Conservation (phyloP, 2,113 vertebrate genomes). For the Sturnus vulgaris region DNA sequence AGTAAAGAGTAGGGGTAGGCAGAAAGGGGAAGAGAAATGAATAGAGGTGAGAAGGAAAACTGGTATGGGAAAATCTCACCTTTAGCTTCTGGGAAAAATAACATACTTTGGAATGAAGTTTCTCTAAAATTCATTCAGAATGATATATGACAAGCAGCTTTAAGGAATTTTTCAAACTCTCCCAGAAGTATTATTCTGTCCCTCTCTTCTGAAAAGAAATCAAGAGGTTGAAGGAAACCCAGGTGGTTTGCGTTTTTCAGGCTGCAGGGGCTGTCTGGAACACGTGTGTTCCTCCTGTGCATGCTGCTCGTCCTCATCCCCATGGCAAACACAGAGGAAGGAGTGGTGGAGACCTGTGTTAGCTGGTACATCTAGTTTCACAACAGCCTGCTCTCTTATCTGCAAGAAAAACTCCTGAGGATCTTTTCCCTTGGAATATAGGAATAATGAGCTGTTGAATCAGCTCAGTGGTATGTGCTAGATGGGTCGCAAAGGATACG, state of each 20-base stretch:
- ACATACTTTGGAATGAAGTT: not conserved
- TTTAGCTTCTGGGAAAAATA: not conserved
- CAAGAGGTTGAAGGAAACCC: not conserved
- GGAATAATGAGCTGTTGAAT: not conserved
- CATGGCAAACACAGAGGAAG: not conserved
- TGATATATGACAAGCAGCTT: not conserved
- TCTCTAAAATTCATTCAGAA: not conserved
- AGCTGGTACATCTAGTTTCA: not conserved
- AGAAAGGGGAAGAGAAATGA: not conserved
- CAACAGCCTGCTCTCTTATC: not conserved
- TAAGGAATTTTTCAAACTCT: not conserved
- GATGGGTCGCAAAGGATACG: accelerated
- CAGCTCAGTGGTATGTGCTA: not conserved
- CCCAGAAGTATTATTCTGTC: not conserved
- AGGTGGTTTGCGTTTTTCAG: not conserved
- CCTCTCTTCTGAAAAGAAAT: not conserved
- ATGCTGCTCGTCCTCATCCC: not conserved
- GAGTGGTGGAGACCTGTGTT: not conserved
- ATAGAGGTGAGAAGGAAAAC: not conserved
- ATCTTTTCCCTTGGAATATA: not conserved
- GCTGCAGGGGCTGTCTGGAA: not conserved
- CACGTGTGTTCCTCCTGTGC: accelerated
- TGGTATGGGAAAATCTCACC: not conserved
- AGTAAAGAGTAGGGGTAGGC: not conserved
- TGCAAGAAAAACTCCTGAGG: not conserved